Percentiles rank a stretch among this genome's conserved stretches.
These are phyloP conservation scores for Clunio marinus DNA, from an alignment of 2,888 invertebrate species.

Conservation along the genomic window DNA sequence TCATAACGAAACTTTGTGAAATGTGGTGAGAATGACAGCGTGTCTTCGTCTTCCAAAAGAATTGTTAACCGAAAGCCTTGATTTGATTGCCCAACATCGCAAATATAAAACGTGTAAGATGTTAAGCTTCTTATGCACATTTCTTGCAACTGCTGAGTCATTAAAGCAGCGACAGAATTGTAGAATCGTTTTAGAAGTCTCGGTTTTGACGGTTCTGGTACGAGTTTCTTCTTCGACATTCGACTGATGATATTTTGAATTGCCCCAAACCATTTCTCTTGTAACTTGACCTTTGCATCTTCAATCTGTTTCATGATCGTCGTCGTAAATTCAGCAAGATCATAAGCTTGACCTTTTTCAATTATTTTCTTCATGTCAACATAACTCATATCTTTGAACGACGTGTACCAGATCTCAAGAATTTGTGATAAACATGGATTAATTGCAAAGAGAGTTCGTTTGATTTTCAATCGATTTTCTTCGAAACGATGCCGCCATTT, in stretches of 20 bases:
- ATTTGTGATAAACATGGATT: slow-evolving; percentile 79
- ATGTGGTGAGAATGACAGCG: slow-evolving; percentile 67
- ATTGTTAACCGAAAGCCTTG: slow-evolving; percentile 59
- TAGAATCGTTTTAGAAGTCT: slow-evolving; percentile 71
- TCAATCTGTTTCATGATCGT: slow-evolving; percentile 59
- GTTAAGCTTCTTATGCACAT: slow-evolving; percentile 74
- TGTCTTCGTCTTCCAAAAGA: slow-evolving; percentile 52
- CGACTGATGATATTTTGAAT: slow-evolving; percentile 50
- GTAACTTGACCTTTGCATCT: slow-evolving; percentile 62
- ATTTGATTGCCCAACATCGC: slow-evolving; percentile 67
- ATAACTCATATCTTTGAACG: slow-evolving; percentile 58
- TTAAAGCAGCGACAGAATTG: slow-evolving; percentile 77
- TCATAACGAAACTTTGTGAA: slow-evolving; percentile 70
- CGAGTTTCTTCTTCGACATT: slow-evolving; percentile 63
- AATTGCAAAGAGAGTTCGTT: slow-evolving; percentile 65
- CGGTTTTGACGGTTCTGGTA: slow-evolving; percentile 64
- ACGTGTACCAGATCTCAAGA: slow-evolving; percentile 73
- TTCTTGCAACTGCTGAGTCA: slow-evolving; percentile 83
- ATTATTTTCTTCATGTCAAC: slow-evolving; percentile 50
- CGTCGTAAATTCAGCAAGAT: slow-evolving; percentile 47
- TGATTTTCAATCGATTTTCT: slow-evolving; percentile 53
- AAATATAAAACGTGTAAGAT: slow-evolving; percentile 71
- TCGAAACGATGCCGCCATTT: slow-evolving; percentile 61
- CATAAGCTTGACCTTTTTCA: slow-evolving; percentile 47
- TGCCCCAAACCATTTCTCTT: slow-evolving; percentile 53